phyloP scores from a whole-genome alignment of 2,888 invertebrate genomes.

The Macrostomum cliftonense region DNA sequence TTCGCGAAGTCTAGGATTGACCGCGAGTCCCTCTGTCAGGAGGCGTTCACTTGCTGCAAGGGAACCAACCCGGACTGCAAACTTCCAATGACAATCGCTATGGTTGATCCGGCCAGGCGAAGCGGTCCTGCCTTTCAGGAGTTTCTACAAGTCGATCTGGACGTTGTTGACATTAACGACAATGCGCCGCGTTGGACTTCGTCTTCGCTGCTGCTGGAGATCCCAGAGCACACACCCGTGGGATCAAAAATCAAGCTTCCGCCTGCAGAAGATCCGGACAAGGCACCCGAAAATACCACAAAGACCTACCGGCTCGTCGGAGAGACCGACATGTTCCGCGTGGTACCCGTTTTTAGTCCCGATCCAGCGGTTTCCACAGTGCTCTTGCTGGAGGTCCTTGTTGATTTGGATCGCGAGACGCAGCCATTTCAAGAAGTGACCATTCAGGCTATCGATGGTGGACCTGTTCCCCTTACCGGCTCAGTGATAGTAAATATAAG shows the following conservation, averaged over 20 bases:
- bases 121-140: not conserved
- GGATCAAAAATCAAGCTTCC: conserved; percentile 4
- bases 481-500: conserved; percentile 4
- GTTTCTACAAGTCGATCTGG: not conserved
- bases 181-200: conserved; percentile 5
- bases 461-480: conserved; percentile 7
- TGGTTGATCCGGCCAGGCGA: not conserved
- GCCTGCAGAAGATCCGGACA: conserved; percentile 3
- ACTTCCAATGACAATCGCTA: not conserved
- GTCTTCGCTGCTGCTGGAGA: not conserved
- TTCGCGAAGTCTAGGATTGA: conserved; percentile 8
- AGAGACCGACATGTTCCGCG: not conserved
- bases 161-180: conserved; percentile 7
- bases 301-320: not conserved
- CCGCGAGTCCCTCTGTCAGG: conserved; percentile 7
- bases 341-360: too few species aligned
- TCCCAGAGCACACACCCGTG: conserved; percentile 5
- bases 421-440: too few species aligned
- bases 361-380: too few species aligned
- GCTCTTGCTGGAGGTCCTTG: too few species aligned
- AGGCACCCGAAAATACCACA: conserved; percentile 6
- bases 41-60: not conserved
- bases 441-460: conserved; percentile 5
- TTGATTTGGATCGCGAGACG: too few species aligned
- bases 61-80: not conserved